Evolutionary conservation across 1,140 invertebrate species (phyloP).

Genomic region (Heliconius hewitsoni): DNA sequence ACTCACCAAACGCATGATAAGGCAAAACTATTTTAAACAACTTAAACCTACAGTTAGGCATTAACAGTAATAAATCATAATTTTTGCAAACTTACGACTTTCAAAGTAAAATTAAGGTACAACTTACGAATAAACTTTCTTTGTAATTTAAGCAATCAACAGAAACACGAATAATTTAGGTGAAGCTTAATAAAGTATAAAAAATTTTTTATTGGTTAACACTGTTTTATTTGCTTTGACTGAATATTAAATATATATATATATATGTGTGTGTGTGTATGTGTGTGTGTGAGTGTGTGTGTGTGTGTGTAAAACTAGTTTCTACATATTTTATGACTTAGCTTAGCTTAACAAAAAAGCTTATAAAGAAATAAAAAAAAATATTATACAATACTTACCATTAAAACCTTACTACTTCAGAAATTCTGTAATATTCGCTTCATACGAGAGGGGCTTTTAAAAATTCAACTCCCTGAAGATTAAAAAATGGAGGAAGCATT

Average conservation of each 20-base stretch:
- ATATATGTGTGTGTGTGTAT: no score
- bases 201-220: neutral
- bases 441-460: conserved; percentile 4
- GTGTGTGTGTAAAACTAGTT: no score
- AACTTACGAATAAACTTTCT: neutral
- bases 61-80: conserved; percentile 6
- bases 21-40: neutral
- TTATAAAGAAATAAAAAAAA: no score
- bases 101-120: neutral
- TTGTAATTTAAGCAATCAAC: neutral
- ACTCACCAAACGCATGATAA: neutral
- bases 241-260: neutral
- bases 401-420: neutral
- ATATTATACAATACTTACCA: neutral
- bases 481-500: neutral
- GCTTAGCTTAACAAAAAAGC: no score
- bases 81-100: neutral
- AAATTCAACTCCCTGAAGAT: conserved; percentile 5
- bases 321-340: no score
- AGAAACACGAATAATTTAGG: neutral
- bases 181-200: neutral
- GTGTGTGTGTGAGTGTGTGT: no score
- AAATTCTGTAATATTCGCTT: conserved; percentile 3
- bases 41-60: neutral
- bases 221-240: neutral